These are phyloP conservation scores for Pseudocheirus occidentalis DNA, from an alignment of 2,797 vertebrate genomes.

Conservation along the genomic window DNA sequence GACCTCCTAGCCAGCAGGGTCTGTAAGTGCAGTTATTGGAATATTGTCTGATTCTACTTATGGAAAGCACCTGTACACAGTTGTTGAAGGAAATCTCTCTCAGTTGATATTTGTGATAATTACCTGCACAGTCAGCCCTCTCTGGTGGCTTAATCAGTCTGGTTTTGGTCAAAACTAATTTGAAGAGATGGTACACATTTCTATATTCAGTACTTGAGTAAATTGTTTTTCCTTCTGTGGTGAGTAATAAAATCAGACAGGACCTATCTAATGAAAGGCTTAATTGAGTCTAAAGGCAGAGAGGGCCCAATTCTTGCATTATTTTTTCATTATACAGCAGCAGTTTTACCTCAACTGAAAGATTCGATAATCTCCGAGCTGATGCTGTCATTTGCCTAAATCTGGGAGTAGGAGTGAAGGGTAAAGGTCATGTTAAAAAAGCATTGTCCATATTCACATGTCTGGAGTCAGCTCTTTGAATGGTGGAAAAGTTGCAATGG, in stretches of 20 bases:
- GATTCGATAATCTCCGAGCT: slow-evolving; percentile 16
- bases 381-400: neutral
- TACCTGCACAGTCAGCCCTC: slow-evolving; percentile 41
- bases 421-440: neutral
- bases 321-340: slow-evolving; percentile 13
- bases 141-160: slow-evolving; percentile 55
- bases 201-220: slow-evolving; percentile 41
- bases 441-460: neutral
- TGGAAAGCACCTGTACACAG: slow-evolving; percentile 48
- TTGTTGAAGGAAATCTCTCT: slow-evolving; percentile 45
- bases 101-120: slow-evolving; percentile 65
- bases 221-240: slow-evolving; percentile 34
- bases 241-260: slow-evolving; percentile 53
- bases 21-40: slow-evolving; percentile 39
- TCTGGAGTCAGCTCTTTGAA: neutral
- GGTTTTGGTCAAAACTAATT: slow-evolving; percentile 65
- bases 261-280: slow-evolving; percentile 42
- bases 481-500: neutral
- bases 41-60: slow-evolving; percentile 14
- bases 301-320: neutral
- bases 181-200: slow-evolving; percentile 50
- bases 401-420: neutral
- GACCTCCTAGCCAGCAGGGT: slow-evolving; percentile 1
- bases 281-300: slow-evolving; percentile 34
- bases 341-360: slow-evolving; percentile 36